Conservation (phyloP, 2,113 vertebrate genomes). For the Sinosuthora webbiana region DNA sequence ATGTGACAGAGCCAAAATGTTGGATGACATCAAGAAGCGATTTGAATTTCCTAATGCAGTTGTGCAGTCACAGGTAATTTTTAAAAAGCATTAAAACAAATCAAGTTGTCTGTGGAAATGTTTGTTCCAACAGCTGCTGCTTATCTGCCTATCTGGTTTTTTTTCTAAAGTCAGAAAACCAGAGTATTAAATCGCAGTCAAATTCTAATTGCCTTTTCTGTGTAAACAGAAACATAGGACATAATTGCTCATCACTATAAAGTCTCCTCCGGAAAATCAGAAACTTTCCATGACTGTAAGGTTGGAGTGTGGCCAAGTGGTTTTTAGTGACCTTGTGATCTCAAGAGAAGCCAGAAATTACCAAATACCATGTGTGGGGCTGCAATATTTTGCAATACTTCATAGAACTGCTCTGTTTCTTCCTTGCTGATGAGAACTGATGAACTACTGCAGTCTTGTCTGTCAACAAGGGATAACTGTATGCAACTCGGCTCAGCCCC, state of each 20-base stretch:
- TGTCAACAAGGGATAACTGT: not conserved
- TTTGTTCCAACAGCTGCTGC: not conserved
- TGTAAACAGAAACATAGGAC: not conserved
- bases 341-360: not conserved
- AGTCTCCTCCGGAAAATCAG: not conserved
- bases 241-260: not conserved
- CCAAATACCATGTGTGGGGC: not conserved
- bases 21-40: slow-evolving; percentile 83
- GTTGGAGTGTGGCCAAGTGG: not conserved
- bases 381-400: not conserved
- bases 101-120: not conserved
- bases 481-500: not conserved
- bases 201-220: not conserved
- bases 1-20: slow-evolving; percentile 69
- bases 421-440: not conserved
- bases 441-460: not conserved
- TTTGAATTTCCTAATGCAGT: slow-evolving; percentile 89
- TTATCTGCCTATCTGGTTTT: not conserved
- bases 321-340: not conserved
- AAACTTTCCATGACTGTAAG: not conserved
- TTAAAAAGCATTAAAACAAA: not conserved
- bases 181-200: not conserved
- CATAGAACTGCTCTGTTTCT: not conserved
- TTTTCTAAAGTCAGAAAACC: not conserved
- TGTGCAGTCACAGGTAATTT: slow-evolving; percentile 89